phyloP scores from a whole-genome alignment of 2,797 vertebrate species.

The Carduelis carduelis region DNA sequence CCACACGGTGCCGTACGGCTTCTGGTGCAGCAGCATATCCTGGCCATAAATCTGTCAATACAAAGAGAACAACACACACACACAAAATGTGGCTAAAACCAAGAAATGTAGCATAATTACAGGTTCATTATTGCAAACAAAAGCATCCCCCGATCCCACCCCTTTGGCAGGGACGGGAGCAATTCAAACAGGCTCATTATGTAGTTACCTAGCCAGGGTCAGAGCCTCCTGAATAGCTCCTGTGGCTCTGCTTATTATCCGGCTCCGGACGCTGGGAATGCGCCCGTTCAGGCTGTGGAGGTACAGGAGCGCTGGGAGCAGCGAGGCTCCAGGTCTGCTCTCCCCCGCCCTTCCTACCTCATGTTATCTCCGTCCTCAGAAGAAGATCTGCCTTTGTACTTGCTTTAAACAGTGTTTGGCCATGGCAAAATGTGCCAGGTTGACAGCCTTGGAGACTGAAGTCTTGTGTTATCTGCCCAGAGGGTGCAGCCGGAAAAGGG shows the following conservation, averaged over 20 bases:
- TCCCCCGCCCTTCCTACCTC: neutral
- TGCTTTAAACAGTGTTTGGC: neutral
- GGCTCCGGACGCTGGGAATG: slow-evolving; percentile 35
- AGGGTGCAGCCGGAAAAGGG: neutral
- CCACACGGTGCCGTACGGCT: slow-evolving; percentile 18
- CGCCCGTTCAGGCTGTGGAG: neutral
- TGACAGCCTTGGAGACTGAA: neutral
- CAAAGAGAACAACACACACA: slow-evolving; percentile 68
- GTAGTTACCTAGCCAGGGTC: slow-evolving; percentile 70
- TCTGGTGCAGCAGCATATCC: slow-evolving; percentile 43
- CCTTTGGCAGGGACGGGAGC: slow-evolving; percentile 70
- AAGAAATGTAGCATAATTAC: slow-evolving; percentile 74
- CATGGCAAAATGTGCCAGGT: neutral
- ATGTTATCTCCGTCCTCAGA: neutral
- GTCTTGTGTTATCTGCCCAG: neutral
- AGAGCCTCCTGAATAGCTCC: slow-evolving; percentile 60
- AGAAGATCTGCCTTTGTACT: neutral
- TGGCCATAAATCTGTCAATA: slow-evolving; percentile 72
- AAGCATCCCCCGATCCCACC: slow-evolving; percentile 70
- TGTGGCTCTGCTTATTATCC: slow-evolving; percentile 56
- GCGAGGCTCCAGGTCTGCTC: neutral
- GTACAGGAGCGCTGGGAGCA: neutral
- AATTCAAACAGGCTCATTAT: slow-evolving; percentile 73
- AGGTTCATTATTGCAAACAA: slow-evolving; percentile 76
- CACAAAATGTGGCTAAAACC: slow-evolving; percentile 71